Conservation (phyloP, 2,797 vertebrate genomes). For the Anas capensis region DNA sequence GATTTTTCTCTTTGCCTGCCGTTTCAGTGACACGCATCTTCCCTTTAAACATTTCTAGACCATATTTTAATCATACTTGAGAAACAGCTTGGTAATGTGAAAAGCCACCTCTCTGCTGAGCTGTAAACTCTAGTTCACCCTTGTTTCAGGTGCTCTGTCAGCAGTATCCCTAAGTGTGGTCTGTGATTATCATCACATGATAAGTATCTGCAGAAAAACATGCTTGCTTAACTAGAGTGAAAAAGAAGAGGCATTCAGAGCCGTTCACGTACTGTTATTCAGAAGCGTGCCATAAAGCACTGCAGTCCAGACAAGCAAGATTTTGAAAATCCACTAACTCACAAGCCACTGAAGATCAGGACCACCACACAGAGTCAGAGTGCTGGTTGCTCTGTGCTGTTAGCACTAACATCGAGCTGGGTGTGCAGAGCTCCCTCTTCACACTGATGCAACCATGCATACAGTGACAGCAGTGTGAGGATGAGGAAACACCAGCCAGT, state of each 20-base stretch:
- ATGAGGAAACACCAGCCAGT: not conserved
- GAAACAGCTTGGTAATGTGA: not conserved
- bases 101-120: not conserved
- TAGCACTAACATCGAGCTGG: not conserved
- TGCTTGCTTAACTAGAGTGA: not conserved
- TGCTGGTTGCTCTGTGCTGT: not conserved
- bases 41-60: not conserved
- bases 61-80: not conserved
- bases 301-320: not conserved
- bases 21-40: accelerated
- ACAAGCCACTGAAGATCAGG: not conserved
- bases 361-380: accelerated
- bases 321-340: not conserved
- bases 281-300: accelerated
- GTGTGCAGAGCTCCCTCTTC: not conserved
- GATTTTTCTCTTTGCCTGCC: not conserved
- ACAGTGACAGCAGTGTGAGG: not conserved
- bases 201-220: not conserved
- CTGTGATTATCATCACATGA: not conserved
- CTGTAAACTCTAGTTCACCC: not conserved
- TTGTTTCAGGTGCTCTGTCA: not conserved
- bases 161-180: accelerated
- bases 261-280: not conserved
- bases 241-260: not conserved
- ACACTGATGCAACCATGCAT: not conserved